A percentile compares a stretch with the other conserved stretches of the same genome.
phyloP scores from a whole-genome alignment of 2,113 vertebrate species.

The Copsychus sechellarum region DNA sequence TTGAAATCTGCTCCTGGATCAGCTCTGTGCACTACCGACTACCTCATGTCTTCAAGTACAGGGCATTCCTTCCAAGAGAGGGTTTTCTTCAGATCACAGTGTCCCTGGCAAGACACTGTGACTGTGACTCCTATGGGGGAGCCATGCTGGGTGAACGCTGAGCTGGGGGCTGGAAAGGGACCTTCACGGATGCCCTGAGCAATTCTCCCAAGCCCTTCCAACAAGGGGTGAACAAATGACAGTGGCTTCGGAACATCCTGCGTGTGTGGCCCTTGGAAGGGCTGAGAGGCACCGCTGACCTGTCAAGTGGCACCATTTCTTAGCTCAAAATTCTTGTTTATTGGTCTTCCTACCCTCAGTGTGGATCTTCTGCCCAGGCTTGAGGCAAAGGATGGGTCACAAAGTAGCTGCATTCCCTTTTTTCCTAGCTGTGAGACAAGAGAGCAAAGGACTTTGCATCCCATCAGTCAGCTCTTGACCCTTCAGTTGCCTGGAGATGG shows the following conservation, averaged over 20 bases:
- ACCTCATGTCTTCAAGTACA: neutral
- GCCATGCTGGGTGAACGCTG: neutral
- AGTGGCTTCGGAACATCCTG: neutral
- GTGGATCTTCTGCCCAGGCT: neutral
- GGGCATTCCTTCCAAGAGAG: constrained; percentile 1
- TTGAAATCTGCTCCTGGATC: constrained; percentile 22
- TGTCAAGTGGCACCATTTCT: neutral
- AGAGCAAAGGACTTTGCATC: neutral
- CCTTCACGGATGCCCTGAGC: neutral
- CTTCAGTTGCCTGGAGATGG: neutral
- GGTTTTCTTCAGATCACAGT: neutral
- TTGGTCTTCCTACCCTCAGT: neutral
- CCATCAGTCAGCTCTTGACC: neutral
- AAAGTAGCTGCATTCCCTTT: neutral
- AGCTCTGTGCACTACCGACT: neutral
- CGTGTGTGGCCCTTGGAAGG: neutral
- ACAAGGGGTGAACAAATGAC: neutral
- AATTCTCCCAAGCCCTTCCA: neutral
- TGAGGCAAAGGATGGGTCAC: neutral
- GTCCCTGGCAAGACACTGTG: neutral
- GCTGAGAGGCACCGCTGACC: neutral
- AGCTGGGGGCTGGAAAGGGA: neutral
- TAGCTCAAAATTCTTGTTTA: neutral
- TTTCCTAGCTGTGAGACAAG: neutral
- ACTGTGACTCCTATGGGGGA: neutral